Evolutionary conservation across 2,113 vertebrate species (phyloP).

Genomic region (Rhinopomastus cyanomelas): DNA sequence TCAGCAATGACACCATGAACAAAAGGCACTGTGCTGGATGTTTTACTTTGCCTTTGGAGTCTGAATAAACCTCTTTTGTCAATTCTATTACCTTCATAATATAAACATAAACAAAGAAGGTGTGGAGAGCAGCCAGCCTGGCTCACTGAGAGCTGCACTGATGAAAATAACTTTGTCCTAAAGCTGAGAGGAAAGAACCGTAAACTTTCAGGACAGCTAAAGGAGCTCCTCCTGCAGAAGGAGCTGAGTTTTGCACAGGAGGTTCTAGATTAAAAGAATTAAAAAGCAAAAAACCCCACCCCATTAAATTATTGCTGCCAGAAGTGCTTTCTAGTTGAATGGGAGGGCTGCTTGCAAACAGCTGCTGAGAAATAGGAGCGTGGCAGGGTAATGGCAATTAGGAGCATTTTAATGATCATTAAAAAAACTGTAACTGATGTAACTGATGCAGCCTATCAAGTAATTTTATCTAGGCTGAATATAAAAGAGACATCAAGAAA

Average conservation of each 20-base stretch:
- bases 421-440: not conserved
- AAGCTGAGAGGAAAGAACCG: not conserved
- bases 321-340: not conserved
- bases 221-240: not conserved
- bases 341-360: not conserved
- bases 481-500: conserved; percentile 5
- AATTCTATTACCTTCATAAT: not conserved
- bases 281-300: accelerated
- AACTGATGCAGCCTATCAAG: not conserved
- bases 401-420: not conserved
- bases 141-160: conserved; percentile 20
- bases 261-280: not conserved
- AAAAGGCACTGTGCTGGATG: not conserved
- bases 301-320: not conserved
- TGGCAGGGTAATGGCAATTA: not conserved
- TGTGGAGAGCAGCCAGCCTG: conserved; percentile 42
- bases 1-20: not conserved
- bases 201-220: not conserved
- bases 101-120: conserved; percentile 47
- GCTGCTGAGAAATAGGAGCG: not conserved
- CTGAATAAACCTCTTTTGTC: conserved; percentile 2
- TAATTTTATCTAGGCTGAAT: not conserved
- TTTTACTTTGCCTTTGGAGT: not conserved
- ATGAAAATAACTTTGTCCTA: conserved; percentile 35
- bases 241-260: not conserved